Evolutionary conservation across 2,888 invertebrate species (phyloP).

Genomic region (Papilio demoleus): DNA sequence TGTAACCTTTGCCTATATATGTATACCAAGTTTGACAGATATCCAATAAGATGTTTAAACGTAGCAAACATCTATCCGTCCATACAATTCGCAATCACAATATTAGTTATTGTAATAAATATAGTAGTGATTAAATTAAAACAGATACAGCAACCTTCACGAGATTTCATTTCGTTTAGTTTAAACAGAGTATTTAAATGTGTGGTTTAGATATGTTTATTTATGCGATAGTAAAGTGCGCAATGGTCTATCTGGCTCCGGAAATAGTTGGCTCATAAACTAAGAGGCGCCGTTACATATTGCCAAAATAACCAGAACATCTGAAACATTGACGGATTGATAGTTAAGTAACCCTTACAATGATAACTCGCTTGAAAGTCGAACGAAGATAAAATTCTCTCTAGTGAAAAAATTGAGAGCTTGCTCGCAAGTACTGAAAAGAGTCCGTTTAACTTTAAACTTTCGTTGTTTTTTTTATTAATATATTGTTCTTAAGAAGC

Average conservation of each 20-base stretch:
- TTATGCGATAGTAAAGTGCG: slow-evolving; percentile 8
- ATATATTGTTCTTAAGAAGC: no score
- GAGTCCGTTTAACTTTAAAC: no score
- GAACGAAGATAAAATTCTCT: neutral
- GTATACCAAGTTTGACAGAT: no score
- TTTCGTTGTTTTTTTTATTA: no score
- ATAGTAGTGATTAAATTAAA: no score
- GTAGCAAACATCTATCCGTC: no score
- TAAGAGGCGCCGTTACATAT: slow-evolving; percentile 13
- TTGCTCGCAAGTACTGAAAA: no score
- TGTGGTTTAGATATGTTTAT: slow-evolving; percentile 13
- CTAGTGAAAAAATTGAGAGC: no score
- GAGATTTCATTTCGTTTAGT: neutral
- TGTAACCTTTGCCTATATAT: no score
- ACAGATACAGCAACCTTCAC: neutral
- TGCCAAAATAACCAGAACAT: slow-evolving; percentile 36
- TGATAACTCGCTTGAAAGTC: neutral
- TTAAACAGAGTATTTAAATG: neutral
- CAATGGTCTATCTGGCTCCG: slow-evolving; percentile 15
- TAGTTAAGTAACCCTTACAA: slow-evolving; percentile 18
- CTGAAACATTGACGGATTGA: slow-evolving; percentile 9
- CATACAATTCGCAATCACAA: no score
- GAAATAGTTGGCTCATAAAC: slow-evolving; percentile 30
- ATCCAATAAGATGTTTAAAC: no score
- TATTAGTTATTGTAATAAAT: no score